phyloP scores from a whole-genome alignment of 1,140 invertebrate species.

The Manduca sexta region DNA sequence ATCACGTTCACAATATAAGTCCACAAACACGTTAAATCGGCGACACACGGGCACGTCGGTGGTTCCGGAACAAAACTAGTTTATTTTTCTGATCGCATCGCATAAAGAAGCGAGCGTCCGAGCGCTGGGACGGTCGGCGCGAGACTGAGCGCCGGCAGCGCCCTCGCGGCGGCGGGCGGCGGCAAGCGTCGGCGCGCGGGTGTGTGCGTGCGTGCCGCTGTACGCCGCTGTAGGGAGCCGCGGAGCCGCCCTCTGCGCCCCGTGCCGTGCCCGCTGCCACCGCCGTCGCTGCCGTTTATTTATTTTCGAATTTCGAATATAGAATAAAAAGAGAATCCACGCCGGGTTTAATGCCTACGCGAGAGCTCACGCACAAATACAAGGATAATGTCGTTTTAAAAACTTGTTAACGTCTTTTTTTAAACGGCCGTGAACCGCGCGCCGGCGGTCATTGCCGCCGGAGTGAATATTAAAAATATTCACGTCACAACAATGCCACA shows the following conservation, averaged over 20 bases:
- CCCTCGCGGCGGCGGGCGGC: constrained; percentile 35
- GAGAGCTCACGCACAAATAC: constrained; percentile 9
- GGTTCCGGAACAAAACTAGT: constrained; percentile 62
- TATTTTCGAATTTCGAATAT: constrained; percentile 42
- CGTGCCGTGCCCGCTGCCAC: constrained; percentile 10
- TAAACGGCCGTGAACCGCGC: constrained; percentile 64
- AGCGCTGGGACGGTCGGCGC: constrained; percentile 44
- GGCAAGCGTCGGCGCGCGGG: constrained; percentile 21
- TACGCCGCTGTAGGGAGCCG: constrained; percentile 7
- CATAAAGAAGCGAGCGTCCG: constrained; percentile 31
- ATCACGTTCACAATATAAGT: constrained; percentile 53
- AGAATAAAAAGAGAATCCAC: constrained; percentile 36
- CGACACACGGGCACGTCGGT: constrained; percentile 38
- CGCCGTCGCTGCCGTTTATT: constrained; percentile 48
- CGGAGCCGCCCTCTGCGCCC: constrained; percentile 49
- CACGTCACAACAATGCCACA: constrained; percentile 37
- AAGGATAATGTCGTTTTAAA: constrained; percentile 26
- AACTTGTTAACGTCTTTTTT: constrained; percentile 36
- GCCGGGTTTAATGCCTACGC: constrained; percentile 12
- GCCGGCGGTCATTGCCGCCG: constrained; percentile 67
- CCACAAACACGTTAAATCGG: constrained; percentile 48
- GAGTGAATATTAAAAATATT: constrained; percentile 59
- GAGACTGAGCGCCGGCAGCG: constrained; percentile 59
- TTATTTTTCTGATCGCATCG: constrained; percentile 52
- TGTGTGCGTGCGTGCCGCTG: constrained; percentile 37